Conservation (phyloP, 2,113 vertebrate species). For the Notarius lentiginosus region DNA sequence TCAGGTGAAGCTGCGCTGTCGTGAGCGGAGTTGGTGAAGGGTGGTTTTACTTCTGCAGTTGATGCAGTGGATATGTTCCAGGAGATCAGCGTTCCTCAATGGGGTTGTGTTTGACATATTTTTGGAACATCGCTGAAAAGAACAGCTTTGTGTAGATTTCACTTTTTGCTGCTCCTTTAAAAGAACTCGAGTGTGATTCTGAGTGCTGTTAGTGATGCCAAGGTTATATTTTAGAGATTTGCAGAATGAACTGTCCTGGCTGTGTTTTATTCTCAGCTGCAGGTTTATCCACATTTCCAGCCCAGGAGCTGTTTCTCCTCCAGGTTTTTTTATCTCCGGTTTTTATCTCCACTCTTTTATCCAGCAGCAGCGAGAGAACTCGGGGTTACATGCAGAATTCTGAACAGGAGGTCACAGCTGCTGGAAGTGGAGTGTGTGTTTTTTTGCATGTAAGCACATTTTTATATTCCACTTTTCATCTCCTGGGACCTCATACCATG, state of each 20-base stretch:
- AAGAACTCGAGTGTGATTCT: neutral
- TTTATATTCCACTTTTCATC: neutral
- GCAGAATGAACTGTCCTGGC: neutral
- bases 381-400: neutral
- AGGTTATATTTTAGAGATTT: neutral
- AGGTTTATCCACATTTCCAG: conserved; percentile 5
- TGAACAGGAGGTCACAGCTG: neutral
- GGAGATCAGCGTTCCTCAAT: no score
- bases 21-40: no score
- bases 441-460: conserved; percentile 1
- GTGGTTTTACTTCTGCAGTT: no score
- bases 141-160: neutral
- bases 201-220: neutral
- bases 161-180: neutral
- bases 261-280: neutral
- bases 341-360: conserved; percentile 7
- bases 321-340: neutral
- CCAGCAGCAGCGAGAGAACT: neutral
- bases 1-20: no score
- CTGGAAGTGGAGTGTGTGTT: neutral
- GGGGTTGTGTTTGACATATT: no score
- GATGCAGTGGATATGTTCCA: no score
- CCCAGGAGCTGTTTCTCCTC: neutral
- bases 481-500: neutral
- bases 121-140: no score